phyloP scores from a whole-genome alignment of 2,888 invertebrate species.

The Andrena minutula region DNA sequence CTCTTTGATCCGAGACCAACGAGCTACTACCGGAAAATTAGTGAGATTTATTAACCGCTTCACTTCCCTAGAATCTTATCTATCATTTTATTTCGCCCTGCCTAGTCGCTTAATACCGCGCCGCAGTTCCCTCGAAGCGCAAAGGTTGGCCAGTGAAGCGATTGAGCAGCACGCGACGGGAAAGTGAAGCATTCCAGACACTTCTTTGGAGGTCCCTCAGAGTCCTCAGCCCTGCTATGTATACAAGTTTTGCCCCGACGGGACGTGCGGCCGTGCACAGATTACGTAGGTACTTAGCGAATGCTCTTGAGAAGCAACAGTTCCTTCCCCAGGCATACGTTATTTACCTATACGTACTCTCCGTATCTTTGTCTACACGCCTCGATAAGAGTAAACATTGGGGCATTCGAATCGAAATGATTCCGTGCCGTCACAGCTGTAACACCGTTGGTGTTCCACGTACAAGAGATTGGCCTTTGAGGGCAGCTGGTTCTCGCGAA shows the following conservation, averaged over 20 bases:
- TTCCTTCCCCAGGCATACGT: too few relatives aligned
- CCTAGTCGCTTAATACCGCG: background rate
- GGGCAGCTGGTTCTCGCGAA: slow-evolving; percentile 47
- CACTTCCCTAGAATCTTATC: slow-evolving; percentile 13
- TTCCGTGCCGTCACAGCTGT: background rate
- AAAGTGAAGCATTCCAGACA: slow-evolving; percentile 41
- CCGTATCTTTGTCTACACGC: too few relatives aligned
- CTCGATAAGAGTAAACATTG: too few relatives aligned
- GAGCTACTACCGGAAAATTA: slow-evolving; percentile 77
- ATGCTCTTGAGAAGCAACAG: too few relatives aligned
- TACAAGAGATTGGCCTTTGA: slow-evolving; percentile 15
- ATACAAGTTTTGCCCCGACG: too few relatives aligned
- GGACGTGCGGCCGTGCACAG: too few relatives aligned
- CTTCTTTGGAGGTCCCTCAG: slow-evolving; percentile 30
- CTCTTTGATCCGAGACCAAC: slow-evolving; percentile 77
- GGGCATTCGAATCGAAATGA: too few relatives aligned
- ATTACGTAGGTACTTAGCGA: too few relatives aligned
- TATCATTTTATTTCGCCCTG: slow-evolving; percentile 18
- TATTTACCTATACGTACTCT: too few relatives aligned
- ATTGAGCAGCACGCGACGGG: background rate
- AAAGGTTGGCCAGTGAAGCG: slow-evolving; percentile 17
- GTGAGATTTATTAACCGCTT: slow-evolving; percentile 75
- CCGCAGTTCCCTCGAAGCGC: too few relatives aligned
- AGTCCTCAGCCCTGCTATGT: too few relatives aligned
- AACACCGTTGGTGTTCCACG: slow-evolving; percentile 27